Conservation (phyloP, 2,113 vertebrate genomes). For the Lagopus leucura region DNA sequence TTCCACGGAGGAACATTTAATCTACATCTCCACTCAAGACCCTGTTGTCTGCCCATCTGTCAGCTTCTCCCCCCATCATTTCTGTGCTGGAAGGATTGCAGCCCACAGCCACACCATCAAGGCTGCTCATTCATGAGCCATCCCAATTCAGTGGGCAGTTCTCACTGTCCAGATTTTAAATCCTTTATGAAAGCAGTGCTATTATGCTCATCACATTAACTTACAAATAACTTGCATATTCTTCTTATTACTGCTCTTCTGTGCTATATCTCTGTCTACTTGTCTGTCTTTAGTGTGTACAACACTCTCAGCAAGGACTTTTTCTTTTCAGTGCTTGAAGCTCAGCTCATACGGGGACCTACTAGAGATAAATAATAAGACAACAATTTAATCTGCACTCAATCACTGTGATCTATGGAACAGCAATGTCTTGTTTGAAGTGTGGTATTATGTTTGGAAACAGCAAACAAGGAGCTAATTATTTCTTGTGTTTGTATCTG, state of each 20-base stretch:
- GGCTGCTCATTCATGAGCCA: neutral
- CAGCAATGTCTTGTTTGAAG: slow-evolving; percentile 41
- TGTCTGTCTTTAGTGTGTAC: neutral
- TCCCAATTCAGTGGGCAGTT: neutral
- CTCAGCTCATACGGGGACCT: neutral
- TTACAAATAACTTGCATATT: neutral
- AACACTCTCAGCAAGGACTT: neutral
- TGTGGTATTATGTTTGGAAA: slow-evolving; percentile 51
- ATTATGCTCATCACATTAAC: neutral
- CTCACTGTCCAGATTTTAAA: neutral
- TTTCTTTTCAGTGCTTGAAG: neutral
- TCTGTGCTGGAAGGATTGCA: neutral
- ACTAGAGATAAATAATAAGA: slow-evolving; percentile 24
- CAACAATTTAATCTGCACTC: slow-evolving; percentile 47
- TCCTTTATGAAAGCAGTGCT: neutral
- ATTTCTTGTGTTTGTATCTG: slow-evolving; percentile 42
- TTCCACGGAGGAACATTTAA: neutral
- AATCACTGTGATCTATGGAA: slow-evolving; percentile 27
- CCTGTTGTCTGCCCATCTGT: neutral
- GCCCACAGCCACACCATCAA: neutral
- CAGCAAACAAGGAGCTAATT: slow-evolving; percentile 62
- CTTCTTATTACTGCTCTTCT: neutral
- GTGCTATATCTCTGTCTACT: neutral
- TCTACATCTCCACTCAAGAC: neutral
- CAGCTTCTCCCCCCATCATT: neutral